Conservation (phyloP, 53 echinoderm and acorn worm species). For the Antedon mediterranea region DNA sequence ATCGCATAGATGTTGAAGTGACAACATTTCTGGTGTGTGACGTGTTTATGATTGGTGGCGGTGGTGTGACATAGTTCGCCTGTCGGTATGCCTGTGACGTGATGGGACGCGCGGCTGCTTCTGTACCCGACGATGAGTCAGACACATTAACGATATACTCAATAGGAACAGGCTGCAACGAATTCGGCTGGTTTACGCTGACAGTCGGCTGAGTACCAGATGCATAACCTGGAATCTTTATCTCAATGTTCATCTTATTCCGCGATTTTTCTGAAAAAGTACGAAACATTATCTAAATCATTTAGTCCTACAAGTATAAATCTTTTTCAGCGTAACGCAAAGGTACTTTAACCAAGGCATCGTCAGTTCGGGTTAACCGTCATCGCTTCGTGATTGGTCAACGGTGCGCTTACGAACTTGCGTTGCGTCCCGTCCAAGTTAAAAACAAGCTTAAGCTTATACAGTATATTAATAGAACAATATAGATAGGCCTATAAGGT, state of each 20-base stretch:
- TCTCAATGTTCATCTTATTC: slow-evolving; percentile 79
- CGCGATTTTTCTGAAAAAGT: not conserved
- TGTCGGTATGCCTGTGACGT: not conserved
- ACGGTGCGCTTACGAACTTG: no score
- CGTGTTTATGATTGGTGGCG: not conserved
- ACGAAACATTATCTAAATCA: not conserved
- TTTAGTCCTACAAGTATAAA: no score
- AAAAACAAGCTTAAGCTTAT: no score
- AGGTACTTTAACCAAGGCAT: no score
- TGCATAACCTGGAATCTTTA: slow-evolving; percentile 39
- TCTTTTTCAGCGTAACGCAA: no score
- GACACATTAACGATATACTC: not conserved
- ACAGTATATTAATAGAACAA: no score
- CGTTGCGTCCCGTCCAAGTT: no score
- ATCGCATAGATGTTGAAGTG: not conserved
- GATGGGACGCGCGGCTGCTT: not conserved
- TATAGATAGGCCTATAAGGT: no score
- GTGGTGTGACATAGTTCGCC: not conserved
- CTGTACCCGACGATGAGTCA: not conserved
- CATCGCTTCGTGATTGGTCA: no score
- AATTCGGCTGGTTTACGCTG: not conserved
- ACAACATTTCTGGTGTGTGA: not conserved
- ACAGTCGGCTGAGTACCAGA: not conserved
- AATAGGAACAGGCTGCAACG: not conserved
- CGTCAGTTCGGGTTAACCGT: no score